Evolutionary conservation across 1,140 invertebrate species (phyloP), one percentile per base, ranked within the genome.

Genomic region (Dryas iulia): DNA sequence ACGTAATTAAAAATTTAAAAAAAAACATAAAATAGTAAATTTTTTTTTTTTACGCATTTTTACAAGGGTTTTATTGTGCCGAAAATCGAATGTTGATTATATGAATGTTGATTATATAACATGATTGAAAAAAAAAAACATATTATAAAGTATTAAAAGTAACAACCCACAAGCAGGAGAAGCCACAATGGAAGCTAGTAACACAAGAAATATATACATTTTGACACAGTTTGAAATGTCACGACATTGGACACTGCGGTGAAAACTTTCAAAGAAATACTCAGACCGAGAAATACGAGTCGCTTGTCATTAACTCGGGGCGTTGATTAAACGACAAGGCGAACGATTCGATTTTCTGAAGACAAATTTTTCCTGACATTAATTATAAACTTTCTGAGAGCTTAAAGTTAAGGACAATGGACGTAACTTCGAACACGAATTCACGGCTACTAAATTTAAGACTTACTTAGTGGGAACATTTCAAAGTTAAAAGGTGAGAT

Each of bases 331-430:
- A 69, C 30, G 53, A 62, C 23, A 69, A 28, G 59, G 33, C 14
- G 59, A 52, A 58, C 66, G 47, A 69, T 82, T 80, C 75, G 74
- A 82, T 77, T 78, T 79, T 67, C 72, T 65, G 57, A 33, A 59
- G 61, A 56, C 18, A 63, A 74, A 79, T 81, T 83, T 80, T 85
- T 87, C 72, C 65, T 76, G 72, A 79, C 80, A 78, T 85, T 83
- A 83, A 84, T 86, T 86, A 83, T 82, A 86, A 84, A 82, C 77
- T 86, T 84, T 78, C 60, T 61, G 72, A 75, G 66, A 71, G 59
- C 69, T 72, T 73, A 68, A 70, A 77, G 71, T 79, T 75, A 72
- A 70, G 72, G 73, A 83, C 81, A 83, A 84, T 79, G 77, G 78
- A 71, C 71, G 72, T 76, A 75, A 78, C 78, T 84, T 78, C 61